Evolutionary conservation across 2,113 vertebrate species (phyloP).

Genomic region (Pteruthius melanotis): DNA sequence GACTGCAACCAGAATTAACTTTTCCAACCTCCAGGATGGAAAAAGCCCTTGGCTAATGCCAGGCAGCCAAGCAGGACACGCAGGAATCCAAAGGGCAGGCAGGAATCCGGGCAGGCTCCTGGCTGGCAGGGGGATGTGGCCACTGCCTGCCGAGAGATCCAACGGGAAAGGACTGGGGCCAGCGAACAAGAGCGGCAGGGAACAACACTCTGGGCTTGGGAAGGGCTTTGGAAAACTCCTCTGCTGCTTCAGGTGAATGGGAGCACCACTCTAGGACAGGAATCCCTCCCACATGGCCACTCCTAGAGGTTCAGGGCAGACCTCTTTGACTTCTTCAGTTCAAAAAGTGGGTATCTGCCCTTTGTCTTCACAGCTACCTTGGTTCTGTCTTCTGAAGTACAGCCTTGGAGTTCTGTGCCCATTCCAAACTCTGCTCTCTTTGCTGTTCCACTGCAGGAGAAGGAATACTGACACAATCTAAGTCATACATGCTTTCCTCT

Average conservation of each 20-base stretch:
- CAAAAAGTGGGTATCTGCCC: background rate
- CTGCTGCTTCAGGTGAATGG: background rate
- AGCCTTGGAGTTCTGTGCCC: background rate
- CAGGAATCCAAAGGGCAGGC: background rate
- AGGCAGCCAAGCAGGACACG: background rate
- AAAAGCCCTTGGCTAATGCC: background rate
- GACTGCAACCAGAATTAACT: background rate
- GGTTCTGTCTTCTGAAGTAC: background rate
- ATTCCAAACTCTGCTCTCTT: background rate
- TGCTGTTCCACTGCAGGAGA: background rate
- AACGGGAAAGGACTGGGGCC: background rate
- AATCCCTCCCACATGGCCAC: accelerated
- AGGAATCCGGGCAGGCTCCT: background rate
- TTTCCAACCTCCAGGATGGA: background rate
- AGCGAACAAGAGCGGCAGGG: accelerated
- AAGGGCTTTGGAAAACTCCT: background rate
- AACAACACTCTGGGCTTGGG: accelerated
- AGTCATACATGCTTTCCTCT: background rate
- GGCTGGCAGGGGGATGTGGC: background rate
- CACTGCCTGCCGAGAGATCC: background rate
- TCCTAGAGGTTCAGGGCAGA: background rate
- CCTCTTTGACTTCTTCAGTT: background rate
- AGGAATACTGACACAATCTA: background rate
- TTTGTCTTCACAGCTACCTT: background rate
- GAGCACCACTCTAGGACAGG: background rate